These are phyloP conservation scores for Oreochromis spilurus DNA, from an alignment of 2,113 vertebrate species.

Conservation along the genomic window DNA sequence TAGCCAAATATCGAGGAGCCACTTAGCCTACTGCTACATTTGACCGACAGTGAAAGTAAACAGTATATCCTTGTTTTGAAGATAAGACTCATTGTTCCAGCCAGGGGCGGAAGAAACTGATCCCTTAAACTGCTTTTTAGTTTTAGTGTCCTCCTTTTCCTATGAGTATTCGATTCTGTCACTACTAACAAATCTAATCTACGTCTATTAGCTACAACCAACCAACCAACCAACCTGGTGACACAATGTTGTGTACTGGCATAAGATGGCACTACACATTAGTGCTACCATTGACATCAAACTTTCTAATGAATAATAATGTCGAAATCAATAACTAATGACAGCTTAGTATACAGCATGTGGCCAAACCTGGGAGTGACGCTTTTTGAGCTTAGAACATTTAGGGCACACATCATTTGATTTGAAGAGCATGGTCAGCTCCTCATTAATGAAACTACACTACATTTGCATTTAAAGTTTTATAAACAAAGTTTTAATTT, in stretches of 20 bases:
- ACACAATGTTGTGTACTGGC: background rate
- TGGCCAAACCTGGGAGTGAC: background rate
- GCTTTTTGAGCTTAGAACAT: background rate
- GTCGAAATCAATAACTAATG: slow-evolving; percentile 42
- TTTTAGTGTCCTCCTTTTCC: background rate
- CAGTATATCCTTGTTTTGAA: background rate
- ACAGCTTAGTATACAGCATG: background rate
- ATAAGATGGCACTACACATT: background rate
- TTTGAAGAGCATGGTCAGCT: background rate
- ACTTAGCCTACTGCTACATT: background rate
- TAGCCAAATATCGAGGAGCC: background rate
- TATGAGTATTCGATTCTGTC: background rate
- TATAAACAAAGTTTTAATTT: background rate
- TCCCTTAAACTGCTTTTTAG: background rate
- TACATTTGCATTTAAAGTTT: background rate
- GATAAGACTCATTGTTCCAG: background rate
- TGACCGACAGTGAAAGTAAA: background rate
- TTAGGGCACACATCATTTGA: background rate
- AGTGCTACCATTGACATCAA: background rate
- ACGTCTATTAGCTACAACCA: background rate
- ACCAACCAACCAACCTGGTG: background rate
- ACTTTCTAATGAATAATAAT: slow-evolving; percentile 32
- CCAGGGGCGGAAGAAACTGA: background rate
- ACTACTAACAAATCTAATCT: background rate
- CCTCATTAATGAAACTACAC: background rate